phyloP scores from a whole-genome alignment of 2,797 vertebrate species.

The Tapera naevia region DNA sequence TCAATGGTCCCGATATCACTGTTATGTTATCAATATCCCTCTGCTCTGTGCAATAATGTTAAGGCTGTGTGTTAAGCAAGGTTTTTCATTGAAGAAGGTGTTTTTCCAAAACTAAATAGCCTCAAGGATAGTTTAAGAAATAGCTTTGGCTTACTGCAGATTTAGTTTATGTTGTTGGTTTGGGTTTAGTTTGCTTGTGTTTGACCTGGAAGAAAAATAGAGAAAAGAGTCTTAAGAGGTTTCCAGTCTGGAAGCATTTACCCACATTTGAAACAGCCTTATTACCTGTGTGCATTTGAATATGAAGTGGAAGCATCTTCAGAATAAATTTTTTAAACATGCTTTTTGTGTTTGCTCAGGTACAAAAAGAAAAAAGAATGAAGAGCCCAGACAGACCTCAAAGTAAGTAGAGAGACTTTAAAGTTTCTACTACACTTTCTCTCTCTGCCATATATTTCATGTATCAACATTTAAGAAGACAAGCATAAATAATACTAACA shows the following conservation, averaged over 20 bases:
- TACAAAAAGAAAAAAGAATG: slow-evolving; percentile 22
- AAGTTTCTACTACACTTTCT: not conserved
- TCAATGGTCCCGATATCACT: not conserved
- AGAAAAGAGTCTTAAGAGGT: not conserved
- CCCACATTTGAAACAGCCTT: not conserved
- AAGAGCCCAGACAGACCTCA: slow-evolving; percentile 15
- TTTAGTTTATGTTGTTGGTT: not conserved
- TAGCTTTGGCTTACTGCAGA: not conserved
- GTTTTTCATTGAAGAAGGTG: not conserved
- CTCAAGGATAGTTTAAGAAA: slow-evolving; percentile 14
- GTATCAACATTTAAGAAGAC: slow-evolving; percentile 19
- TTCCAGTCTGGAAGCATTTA: slow-evolving; percentile 1
- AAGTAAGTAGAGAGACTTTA: slow-evolving; percentile 6
- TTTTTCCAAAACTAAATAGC: not conserved
- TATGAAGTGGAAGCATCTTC: slow-evolving; percentile 23
- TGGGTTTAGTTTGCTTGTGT: not conserved
- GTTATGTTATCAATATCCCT: not conserved
- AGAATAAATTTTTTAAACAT: slow-evolving; percentile 38
- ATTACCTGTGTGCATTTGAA: slow-evolving; percentile 31
- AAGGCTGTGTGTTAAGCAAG: not conserved
- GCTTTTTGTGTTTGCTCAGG: not conserved
- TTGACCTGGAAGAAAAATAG: slow-evolving; percentile 1
- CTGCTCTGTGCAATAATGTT: not conserved
- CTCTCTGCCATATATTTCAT: slow-evolving; percentile 32
- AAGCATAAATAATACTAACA: not conserved